Conservation (phyloP, 2,888 invertebrate genomes). For the Amblyjoppa proteus region DNA sequence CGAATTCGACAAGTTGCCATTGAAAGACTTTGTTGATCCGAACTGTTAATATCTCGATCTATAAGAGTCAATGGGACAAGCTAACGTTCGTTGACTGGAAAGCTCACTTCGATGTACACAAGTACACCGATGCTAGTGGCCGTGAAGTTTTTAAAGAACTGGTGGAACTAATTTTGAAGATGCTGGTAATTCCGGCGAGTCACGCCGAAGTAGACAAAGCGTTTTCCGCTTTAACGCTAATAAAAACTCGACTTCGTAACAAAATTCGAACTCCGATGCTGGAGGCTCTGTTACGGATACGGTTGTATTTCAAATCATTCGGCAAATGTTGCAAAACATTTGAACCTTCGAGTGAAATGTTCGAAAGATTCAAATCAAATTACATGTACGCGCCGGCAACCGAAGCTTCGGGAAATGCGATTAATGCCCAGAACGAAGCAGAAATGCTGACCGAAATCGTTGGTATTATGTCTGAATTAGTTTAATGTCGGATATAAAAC, state of each 20-base stretch:
- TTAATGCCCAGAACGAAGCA: background rate
- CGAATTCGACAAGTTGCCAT: slow-evolving; percentile 19
- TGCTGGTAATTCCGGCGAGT: slow-evolving; percentile 33
- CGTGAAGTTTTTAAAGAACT: slow-evolving; percentile 28
- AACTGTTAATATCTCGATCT: background rate
- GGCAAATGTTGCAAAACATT: slow-evolving; percentile 1
- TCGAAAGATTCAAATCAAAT: slow-evolving; percentile 41
- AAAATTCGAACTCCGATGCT: slow-evolving; percentile 40
- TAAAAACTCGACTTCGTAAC: slow-evolving; percentile 43
- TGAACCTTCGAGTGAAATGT: slow-evolving; percentile 17
- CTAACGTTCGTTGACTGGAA: slow-evolving; percentile 30
- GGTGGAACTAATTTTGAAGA: slow-evolving; percentile 24
- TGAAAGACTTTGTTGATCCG: slow-evolving; percentile 28
- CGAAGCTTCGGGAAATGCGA: background rate
- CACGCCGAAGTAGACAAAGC: slow-evolving; percentile 36
- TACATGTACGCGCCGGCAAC: slow-evolving; percentile 20
- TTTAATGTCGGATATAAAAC: background rate
- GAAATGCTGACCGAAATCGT: slow-evolving; percentile 9
- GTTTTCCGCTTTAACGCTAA: slow-evolving; percentile 20
- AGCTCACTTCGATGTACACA: slow-evolving; percentile 1
- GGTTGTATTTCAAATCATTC: slow-evolving; percentile 28
- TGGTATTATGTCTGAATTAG: background rate
- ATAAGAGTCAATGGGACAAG: slow-evolving; percentile 37
- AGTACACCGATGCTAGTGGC: slow-evolving; percentile 34
- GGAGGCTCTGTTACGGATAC: slow-evolving; percentile 29